Evolutionary conservation across 2,888 invertebrate species (phyloP).

Genomic region (Drosophila seclusa): DNA sequence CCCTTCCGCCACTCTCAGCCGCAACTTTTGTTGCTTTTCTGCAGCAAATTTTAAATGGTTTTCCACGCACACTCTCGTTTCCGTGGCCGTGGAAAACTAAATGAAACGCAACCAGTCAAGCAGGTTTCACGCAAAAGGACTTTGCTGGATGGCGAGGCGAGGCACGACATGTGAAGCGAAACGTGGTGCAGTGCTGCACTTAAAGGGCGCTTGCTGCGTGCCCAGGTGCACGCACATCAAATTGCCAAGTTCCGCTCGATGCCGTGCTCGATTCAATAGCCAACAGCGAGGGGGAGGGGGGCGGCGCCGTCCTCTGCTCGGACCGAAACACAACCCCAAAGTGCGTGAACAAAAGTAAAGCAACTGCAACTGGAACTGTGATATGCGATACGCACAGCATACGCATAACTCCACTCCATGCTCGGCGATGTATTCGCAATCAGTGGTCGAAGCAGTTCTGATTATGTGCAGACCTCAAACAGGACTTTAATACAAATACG

Average conservation of each 20-base stretch:
- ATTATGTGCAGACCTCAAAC: neutral
- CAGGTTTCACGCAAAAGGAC: conserved; percentile 54
- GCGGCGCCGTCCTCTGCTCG: too few relatives aligned
- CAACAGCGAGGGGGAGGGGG: neutral
- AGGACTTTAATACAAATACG: neutral
- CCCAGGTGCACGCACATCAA: conserved; percentile 26
- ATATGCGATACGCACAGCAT: neutral
- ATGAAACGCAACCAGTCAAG: conserved; percentile 73
- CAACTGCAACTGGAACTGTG: conserved; percentile 1
- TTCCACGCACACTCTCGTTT: conserved; percentile 43
- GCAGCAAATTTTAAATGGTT: conserved; percentile 71
- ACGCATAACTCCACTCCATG: neutral
- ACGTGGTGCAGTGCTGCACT: neutral
- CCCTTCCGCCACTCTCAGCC: conserved; percentile 39
- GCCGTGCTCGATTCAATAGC: conserved; percentile 18
- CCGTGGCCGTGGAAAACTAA: conserved; percentile 49
- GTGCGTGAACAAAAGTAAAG: conserved; percentile 51
- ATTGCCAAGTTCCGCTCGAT: conserved; percentile 6
- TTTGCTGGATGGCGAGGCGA: neutral
- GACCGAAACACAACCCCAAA: conserved; percentile 33
- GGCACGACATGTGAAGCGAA: neutral
- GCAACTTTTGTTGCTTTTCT: conserved; percentile 70
- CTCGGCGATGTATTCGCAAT: neutral
- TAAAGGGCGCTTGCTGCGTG: conserved; percentile 24
- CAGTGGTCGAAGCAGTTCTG: too few relatives aligned